A percentile compares a stretch with the other conserved stretches of the same genome.
Evolutionary conservation across 2,888 invertebrate species (phyloP).

Genomic region (Leucania comma): DNA sequence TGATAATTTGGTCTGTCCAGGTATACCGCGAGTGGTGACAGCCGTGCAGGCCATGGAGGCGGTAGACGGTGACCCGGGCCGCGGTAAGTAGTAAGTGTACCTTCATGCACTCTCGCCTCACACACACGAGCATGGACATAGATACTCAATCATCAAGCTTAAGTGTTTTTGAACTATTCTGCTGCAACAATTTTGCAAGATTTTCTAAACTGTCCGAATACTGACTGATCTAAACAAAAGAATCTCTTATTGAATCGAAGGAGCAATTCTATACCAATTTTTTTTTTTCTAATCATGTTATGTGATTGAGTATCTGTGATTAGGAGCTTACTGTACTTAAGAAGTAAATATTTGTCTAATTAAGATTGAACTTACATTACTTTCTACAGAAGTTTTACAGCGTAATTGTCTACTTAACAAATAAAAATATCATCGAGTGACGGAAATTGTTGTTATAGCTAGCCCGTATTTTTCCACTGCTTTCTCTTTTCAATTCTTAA

Average conservation of each 20-base stretch:
- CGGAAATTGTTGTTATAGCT: too few relatives aligned
- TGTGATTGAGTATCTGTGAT: constrained; percentile 49
- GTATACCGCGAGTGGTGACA: constrained; percentile 94
- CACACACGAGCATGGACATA: constrained; percentile 73
- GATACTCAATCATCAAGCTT: constrained; percentile 66
- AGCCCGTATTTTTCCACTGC: too few relatives aligned
- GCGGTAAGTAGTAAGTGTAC: constrained; percentile 96
- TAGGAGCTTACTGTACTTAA: constrained; percentile 58
- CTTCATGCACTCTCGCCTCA: constrained; percentile 90
- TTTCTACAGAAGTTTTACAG: neutral
- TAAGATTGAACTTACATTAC: neutral
- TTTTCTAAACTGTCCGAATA: neutral
- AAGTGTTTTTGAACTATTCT: neutral
- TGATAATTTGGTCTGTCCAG: constrained; percentile 81
- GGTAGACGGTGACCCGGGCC: constrained; percentile 92
- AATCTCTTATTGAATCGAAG: neutral
- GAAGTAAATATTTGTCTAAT: neutral
- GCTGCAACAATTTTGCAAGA: neutral
- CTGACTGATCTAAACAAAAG: neutral
- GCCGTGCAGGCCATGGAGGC: constrained; percentile 92
- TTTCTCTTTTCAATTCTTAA: too few relatives aligned
- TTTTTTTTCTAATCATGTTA: neutral
- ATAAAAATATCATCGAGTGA: too few relatives aligned
- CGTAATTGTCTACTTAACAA: neutral
- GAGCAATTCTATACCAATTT: neutral